These are phyloP conservation scores for Chelonoidis abingdonii DNA, from an alignment of 2,113 vertebrate species.

Conservation along the genomic window DNA sequence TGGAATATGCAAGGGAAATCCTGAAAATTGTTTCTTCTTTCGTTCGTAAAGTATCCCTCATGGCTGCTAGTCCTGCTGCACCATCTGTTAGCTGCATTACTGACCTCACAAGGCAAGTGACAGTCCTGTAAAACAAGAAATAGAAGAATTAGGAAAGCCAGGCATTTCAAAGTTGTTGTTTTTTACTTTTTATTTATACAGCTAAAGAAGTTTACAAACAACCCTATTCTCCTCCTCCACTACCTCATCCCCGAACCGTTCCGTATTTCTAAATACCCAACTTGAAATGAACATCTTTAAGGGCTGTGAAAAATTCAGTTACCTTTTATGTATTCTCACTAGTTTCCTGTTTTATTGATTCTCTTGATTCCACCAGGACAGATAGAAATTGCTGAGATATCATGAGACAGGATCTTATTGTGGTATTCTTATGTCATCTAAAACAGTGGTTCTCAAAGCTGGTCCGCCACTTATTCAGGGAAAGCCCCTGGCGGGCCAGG, in stretches of 20 bases:
- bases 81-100: conserved; percentile 54
- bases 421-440: background rate
- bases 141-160: background rate
- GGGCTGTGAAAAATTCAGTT: conserved; percentile 8
- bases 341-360: background rate
- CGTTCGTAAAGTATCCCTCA: conserved; percentile 45
- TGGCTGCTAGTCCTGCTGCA: conserved; percentile 6
- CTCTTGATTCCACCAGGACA: background rate
- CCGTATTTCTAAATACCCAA: conserved; percentile 11
- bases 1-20: conserved; percentile 10
- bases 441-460: background rate
- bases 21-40: conserved; percentile 39
- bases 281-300: conserved; percentile 37
- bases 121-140: conserved; percentile 41
- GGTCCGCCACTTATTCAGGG: too few species aligned
- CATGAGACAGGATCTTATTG: background rate
- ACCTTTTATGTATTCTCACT: conserved; percentile 11
- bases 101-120: conserved; percentile 10
- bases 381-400: background rate
- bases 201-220: background rate
- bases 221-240: background rate
- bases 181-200: background rate
- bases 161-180: conserved; percentile 44
- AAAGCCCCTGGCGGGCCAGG: too few species aligned
- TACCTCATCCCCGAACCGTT: background rate